These are phyloP conservation scores for Idris sp. DNA, from an alignment of 1,140 invertebrate genomes.

Conservation along the genomic window DNA sequence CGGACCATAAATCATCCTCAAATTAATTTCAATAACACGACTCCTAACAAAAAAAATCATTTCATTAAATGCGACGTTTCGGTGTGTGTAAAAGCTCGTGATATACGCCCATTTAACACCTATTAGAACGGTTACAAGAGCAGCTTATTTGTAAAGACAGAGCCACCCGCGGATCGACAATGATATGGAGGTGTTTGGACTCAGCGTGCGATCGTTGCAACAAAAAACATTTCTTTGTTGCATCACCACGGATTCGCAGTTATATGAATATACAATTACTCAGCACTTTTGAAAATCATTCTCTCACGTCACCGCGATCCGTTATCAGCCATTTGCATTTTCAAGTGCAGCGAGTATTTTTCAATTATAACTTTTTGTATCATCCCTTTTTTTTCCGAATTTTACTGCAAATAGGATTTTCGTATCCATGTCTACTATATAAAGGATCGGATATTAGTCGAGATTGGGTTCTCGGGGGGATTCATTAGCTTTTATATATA, in stretches of 20 bases:
- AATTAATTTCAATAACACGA: conserved; percentile 48
- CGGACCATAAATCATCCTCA: conserved; percentile 33
- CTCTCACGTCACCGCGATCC: conserved; percentile 39
- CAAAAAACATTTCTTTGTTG: conserved; percentile 39
- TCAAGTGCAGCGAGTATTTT: too few relatives aligned
- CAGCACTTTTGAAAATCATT: conserved; percentile 34
- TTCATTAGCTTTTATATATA: conserved; percentile 76
- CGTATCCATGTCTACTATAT: conserved; percentile 46
- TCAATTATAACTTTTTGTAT: too few relatives aligned
- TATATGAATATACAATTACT: conserved; percentile 41
- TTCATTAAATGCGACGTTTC: conserved; percentile 25
- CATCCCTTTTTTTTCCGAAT: too few relatives aligned
- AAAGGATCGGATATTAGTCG: conserved; percentile 74
- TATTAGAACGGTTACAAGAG: conserved; percentile 65
- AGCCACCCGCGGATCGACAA: conserved; percentile 68
- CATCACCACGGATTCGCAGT: conserved; percentile 39
- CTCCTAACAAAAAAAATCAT: conserved; percentile 26
- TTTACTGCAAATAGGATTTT: neutral
- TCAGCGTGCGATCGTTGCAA: conserved; percentile 67
- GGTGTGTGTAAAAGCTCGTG: conserved; percentile 22
- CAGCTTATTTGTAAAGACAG: conserved; percentile 71
- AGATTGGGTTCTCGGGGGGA: conserved; percentile 70
- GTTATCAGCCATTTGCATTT: conserved; percentile 47
- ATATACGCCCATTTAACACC: conserved; percentile 64
- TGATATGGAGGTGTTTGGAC: conserved; percentile 68